Evolutionary conservation across 2,888 invertebrate species (phyloP).

Genomic region (Sthenelais limicola): DNA sequence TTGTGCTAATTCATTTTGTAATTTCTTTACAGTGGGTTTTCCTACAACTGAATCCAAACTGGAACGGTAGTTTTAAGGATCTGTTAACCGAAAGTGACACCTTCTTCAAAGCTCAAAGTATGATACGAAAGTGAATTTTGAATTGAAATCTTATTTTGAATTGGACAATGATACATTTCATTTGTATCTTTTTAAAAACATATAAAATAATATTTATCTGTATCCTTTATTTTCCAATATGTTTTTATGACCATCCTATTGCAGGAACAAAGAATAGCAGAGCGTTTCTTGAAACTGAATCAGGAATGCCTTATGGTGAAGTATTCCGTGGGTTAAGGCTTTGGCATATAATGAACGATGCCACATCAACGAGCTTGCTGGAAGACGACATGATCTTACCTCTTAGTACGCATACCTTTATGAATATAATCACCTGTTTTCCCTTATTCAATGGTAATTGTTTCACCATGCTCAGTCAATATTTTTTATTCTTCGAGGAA

Average conservation of each 20-base stretch:
- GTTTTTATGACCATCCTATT: too few relatives aligned
- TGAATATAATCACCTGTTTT: too few relatives aligned
- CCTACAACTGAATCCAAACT: slow-evolving; percentile 74
- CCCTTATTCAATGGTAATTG: too few relatives aligned
- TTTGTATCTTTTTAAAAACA: too few relatives aligned
- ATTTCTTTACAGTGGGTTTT: slow-evolving; percentile 77
- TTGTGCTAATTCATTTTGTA: background rate
- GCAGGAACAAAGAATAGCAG: background rate
- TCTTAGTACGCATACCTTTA: slow-evolving; percentile 67
- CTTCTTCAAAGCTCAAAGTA: slow-evolving; percentile 73
- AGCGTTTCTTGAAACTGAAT: slow-evolving; percentile 76
- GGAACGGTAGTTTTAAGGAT: slow-evolving; percentile 70
- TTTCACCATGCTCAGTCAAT: too few relatives aligned
- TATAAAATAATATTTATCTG: too few relatives aligned
- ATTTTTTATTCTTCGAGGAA: too few relatives aligned
- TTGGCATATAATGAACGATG: slow-evolving; percentile 81
- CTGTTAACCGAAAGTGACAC: slow-evolving; percentile 62
- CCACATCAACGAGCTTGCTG: slow-evolving; percentile 80
- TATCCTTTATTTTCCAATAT: too few relatives aligned
- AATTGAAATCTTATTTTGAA: too few relatives aligned
- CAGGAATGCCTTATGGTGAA: slow-evolving; percentile 77
- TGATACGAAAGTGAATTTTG: too few relatives aligned
- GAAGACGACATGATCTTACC: slow-evolving; percentile 82
- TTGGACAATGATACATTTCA: too few relatives aligned
- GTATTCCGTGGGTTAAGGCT: slow-evolving; percentile 80